A percentile compares a stretch with the other conserved stretches of the same genome.
Conservation (phyloP, 2,113 vertebrate genomes). For the Pimephales promelas region DNA sequence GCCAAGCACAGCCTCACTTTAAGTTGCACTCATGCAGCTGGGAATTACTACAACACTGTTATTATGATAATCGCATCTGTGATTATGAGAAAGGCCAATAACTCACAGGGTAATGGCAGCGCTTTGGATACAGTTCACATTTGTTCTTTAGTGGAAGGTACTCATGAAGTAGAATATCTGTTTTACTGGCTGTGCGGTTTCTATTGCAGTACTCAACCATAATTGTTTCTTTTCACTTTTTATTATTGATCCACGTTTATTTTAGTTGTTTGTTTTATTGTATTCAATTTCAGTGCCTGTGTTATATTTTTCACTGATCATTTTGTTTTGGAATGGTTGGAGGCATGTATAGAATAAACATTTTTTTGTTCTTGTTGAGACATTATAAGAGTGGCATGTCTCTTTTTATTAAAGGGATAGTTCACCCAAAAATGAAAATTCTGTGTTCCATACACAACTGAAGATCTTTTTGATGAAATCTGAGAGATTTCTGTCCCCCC, state of each 20-base stretch:
- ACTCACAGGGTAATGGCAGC: neutral
- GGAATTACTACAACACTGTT: slow-evolving; percentile 30
- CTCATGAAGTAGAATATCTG: neutral
- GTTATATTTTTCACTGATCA: neutral
- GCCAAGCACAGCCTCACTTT: neutral
- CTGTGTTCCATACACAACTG: too few relatives aligned
- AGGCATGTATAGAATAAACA: neutral
- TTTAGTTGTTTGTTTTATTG: neutral
- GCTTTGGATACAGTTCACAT: neutral
- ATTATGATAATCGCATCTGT: slow-evolving; percentile 23
- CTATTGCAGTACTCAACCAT: neutral
- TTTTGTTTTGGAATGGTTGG: neutral
- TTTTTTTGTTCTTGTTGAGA: neutral
- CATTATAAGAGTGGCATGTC: neutral
- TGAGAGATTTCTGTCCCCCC: too few relatives aligned
- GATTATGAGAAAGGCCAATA: slow-evolving; percentile 44
- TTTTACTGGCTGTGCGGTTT: neutral
- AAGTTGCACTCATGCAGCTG: neutral
- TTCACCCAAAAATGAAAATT: too few relatives aligned
- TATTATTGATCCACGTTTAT: neutral
- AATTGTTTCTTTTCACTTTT: neutral
- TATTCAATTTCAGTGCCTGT: neutral
- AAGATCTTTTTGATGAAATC: too few relatives aligned
- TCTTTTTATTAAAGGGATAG: neutral
- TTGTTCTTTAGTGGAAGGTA: slow-evolving; percentile 12